These are phyloP conservation scores for Esox lucius DNA, from an alignment of 2,797 vertebrate genomes.

Conservation along the genomic window DNA sequence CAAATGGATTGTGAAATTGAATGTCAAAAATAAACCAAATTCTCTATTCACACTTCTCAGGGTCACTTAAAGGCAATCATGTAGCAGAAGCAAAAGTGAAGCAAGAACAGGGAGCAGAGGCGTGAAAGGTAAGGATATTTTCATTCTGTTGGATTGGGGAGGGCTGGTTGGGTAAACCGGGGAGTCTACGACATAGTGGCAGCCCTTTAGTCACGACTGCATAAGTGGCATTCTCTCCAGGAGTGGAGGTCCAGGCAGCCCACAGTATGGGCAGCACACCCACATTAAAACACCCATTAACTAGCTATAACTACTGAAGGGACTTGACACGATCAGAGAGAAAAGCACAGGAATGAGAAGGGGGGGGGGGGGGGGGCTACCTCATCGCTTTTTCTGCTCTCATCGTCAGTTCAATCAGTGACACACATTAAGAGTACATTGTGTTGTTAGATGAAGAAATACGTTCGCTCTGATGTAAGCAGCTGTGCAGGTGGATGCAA, in stretches of 20 bases:
- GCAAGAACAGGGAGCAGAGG: conserved; percentile 16
- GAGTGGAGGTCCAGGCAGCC: conserved; percentile 14
- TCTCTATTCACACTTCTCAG: neutral
- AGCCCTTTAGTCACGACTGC: conserved; percentile 61
- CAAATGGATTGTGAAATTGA: neutral
- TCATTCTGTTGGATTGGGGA: conserved; percentile 17
- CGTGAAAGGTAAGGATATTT: conserved; percentile 17
- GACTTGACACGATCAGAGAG: conserved; percentile 48
- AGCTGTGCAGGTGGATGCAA: neutral
- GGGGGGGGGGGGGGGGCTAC: conserved; percentile 33
- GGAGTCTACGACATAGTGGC: conserved; percentile 41
- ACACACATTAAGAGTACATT: conserved; percentile 66
- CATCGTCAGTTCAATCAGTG: conserved; percentile 64
- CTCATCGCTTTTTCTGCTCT: conserved; percentile 56
- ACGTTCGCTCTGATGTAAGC: conserved; percentile 43
- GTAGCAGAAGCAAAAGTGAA: neutral
- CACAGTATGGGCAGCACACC: conserved; percentile 42
- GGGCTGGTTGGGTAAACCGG: conserved; percentile 25
- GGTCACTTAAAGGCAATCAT: neutral
- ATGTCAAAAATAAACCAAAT: neutral
- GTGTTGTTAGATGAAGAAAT: conserved; percentile 56
- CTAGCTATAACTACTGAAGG: conserved; percentile 55
- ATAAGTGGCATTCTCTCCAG: conserved; percentile 34
- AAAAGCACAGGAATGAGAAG: conserved; percentile 25
- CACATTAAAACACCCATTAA: conserved; percentile 64